These are phyloP conservation scores for Malurus cyaneus DNA, from an alignment of 2,113 vertebrate genomes.

Conservation along the genomic window DNA sequence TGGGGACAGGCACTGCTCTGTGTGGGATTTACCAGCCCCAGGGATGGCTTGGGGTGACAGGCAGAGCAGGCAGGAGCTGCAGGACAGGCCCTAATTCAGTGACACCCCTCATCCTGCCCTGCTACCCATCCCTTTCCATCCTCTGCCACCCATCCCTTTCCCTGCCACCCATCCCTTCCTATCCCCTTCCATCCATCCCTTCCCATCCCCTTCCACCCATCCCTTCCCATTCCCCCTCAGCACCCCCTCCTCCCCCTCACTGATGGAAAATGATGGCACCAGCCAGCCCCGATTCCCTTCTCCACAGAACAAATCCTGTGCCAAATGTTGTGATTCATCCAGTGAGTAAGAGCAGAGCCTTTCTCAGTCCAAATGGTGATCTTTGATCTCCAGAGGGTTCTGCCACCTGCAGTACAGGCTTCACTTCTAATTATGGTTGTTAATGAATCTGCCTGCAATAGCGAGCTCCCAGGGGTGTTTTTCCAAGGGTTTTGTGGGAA, in stretches of 20 bases:
- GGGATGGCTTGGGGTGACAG: rapidly evolving
- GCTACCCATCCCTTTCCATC: no score
- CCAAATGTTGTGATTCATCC: neutral
- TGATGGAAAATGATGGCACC: neutral
- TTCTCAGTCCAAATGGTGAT: neutral
- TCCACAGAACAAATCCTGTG: neutral
- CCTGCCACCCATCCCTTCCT: neutral
- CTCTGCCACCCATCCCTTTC: no score
- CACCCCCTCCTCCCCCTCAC: neutral
- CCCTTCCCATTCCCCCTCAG: neutral
- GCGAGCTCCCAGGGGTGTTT: neutral
- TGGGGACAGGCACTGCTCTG: neutral
- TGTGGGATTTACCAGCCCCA: neutral
- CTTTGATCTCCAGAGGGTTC: neutral
- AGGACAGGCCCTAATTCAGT: neutral
- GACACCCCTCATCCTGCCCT: no score
- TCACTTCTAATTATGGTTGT: neutral
- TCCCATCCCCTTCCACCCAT: neutral
- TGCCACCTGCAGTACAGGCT: neutral
- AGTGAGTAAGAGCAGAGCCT: neutral
- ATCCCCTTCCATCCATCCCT: neutral
- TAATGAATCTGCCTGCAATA: neutral
- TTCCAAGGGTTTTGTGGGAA: neutral
- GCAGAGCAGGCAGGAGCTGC: neutral
- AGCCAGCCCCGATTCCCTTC: neutral